A percentile compares a stretch with the other conserved stretches of the same genome.
These are phyloP conservation scores for Eupsittula cactorum DNA, from an alignment of 2,113 vertebrate species.

Conservation along the genomic window DNA sequence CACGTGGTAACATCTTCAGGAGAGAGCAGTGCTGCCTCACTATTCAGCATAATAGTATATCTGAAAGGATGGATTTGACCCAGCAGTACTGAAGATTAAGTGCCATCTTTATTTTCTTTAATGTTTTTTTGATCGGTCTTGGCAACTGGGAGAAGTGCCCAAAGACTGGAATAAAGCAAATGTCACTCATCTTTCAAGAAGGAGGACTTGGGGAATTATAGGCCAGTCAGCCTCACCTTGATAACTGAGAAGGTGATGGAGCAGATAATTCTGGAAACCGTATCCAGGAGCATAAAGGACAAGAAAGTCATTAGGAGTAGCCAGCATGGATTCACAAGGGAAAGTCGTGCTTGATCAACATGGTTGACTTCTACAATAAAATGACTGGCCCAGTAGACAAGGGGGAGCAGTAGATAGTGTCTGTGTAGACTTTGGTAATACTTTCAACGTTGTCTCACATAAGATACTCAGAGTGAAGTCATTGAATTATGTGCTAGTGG, in stretches of 20 bases:
- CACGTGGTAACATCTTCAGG: not conserved
- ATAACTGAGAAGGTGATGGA: not conserved
- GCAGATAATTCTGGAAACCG: not conserved
- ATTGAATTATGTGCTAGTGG: not conserved
- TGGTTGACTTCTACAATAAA: not conserved
- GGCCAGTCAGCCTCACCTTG: not conserved
- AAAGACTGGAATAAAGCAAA: not conserved
- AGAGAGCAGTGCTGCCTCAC: not conserved
- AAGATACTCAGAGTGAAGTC: not conserved
- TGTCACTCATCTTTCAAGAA: not conserved
- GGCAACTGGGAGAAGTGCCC: not conserved
- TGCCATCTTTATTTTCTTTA: not conserved
- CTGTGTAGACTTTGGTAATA: not conserved
- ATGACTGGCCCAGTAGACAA: not conserved
- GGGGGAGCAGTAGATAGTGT: not conserved
- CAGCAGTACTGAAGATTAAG: not conserved
- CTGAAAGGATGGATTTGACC: not conserved
- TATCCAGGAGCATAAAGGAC: not conserved
- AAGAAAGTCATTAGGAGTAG: not conserved
- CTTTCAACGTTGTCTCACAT: not conserved
- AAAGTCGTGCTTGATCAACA: not conserved
- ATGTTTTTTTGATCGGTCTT: not conserved
- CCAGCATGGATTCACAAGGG: not conserved
- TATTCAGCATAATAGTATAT: not conserved
- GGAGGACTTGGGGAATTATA: not conserved